Conservation (phyloP, 2,888 invertebrate genomes). For the Cabera pusaria region DNA sequence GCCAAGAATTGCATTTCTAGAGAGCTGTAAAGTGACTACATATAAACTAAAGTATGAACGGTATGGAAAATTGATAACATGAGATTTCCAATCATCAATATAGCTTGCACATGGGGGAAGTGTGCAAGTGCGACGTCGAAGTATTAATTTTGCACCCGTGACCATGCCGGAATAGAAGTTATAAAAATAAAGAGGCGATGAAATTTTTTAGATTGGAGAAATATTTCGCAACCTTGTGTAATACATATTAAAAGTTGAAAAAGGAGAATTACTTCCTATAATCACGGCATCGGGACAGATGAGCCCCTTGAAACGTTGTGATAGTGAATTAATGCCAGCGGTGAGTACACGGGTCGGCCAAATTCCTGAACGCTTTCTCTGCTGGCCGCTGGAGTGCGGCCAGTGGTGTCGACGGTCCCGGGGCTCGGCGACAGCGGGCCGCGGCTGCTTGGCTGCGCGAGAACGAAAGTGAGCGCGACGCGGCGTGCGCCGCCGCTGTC, state of each 20-base stretch:
- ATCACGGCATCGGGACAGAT: neutral
- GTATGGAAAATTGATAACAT: constrained; percentile 58
- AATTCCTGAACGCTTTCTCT: constrained; percentile 82
- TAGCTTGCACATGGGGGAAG: neutral
- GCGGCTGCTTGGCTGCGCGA: constrained; percentile 13
- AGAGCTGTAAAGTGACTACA: constrained; percentile 66
- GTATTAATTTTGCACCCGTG: neutral
- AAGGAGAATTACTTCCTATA: constrained; percentile 6
- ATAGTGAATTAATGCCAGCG: constrained; percentile 39
- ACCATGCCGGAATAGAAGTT: neutral
- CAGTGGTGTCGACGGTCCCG: constrained; percentile 27
- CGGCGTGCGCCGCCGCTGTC: constrained; percentile 62
- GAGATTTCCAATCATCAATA: constrained; percentile 1
- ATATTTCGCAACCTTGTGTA: constrained; percentile 3
- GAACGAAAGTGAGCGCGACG: constrained; percentile 77
- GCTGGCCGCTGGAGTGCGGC: constrained; percentile 31
- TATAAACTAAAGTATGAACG: constrained; percentile 50
- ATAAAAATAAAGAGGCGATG: constrained; percentile 2
- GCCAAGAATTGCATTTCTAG: constrained; percentile 71
- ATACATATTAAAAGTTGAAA: neutral
- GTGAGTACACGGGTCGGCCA: constrained; percentile 55
- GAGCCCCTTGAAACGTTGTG: constrained; percentile 18
- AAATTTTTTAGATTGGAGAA: neutral
- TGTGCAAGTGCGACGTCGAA: too few relatives aligned
- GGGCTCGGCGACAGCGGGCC: constrained; percentile 46